These are phyloP conservation scores for Oligia fasciuncula DNA, from an alignment of 2,888 invertebrate species.

Conservation along the genomic window DNA sequence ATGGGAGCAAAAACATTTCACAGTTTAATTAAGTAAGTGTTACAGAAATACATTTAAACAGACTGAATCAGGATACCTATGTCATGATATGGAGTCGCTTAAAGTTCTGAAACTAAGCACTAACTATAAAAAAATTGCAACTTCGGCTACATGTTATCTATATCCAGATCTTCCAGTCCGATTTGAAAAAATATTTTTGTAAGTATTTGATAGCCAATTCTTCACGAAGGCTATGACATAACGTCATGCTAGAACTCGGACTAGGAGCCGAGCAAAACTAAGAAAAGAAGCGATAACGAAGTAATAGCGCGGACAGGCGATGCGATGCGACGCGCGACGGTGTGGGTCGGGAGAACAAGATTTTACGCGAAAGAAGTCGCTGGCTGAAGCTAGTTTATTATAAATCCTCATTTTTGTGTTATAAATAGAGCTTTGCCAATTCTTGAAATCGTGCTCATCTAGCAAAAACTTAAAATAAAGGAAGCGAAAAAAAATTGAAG, in stretches of 20 bases:
- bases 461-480: constrained; percentile 28
- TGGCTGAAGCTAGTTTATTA: not conserved
- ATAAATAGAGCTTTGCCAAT: not conserved
- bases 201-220: not conserved
- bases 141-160: too few relatives aligned
- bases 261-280: not conserved
- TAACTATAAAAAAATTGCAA: not conserved
- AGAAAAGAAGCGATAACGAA: not conserved
- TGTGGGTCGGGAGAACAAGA: not conserved
- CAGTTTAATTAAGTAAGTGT: constrained; percentile 14
- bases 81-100: not conserved
- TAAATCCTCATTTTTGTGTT: not conserved
- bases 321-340: too few relatives aligned
- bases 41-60: not conserved
- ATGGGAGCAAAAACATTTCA: constrained; percentile 12
- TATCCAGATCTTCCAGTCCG: not conserved
- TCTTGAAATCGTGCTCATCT: constrained; percentile 10
- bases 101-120: not conserved
- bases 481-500: constrained; percentile 30
- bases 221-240: not conserved
- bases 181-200: not conserved
- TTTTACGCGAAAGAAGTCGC: not conserved
- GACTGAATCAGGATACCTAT: not conserved
- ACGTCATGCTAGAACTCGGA: not conserved
- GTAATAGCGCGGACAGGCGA: too few relatives aligned